Evolutionary conservation across 2,113 vertebrate genomes (phyloP).

Genomic region (rat (Rattus norvegicus)): DNA sequence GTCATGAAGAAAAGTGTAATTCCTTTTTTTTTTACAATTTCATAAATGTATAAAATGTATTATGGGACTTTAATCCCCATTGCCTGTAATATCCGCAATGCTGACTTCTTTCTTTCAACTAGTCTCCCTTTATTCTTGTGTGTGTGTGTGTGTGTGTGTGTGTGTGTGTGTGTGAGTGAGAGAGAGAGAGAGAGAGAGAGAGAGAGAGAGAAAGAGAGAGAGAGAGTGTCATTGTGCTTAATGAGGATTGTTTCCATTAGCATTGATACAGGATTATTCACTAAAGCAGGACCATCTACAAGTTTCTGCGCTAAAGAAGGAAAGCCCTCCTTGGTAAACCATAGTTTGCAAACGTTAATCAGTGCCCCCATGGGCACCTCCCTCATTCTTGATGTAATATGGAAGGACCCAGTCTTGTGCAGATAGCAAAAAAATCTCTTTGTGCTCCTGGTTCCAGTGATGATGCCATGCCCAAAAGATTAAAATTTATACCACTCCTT

Average conservation of each 20-base stretch:
- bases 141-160: background rate
- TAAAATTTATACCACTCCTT: background rate
- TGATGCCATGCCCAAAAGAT: too few relatives aligned
- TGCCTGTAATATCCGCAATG: background rate
- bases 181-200: too few relatives aligned
- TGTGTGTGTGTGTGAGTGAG: background rate
- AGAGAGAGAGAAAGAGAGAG: too few relatives aligned
- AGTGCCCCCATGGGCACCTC: too few relatives aligned
- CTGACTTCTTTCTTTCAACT: background rate
- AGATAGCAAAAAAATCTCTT: background rate
- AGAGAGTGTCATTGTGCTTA: background rate
- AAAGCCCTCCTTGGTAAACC: background rate
- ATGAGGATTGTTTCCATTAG: background rate
- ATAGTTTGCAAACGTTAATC: background rate
- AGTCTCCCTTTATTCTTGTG: background rate
- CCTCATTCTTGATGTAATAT: too few relatives aligned
- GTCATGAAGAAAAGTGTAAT: background rate
- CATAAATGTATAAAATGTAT: background rate
- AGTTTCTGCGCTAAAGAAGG: background rate
- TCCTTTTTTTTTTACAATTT: background rate
- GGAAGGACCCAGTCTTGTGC: background rate
- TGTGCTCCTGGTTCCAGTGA: background rate
- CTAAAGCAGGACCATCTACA: background rate
- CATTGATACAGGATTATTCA: background rate
- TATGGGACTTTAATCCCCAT: background rate